These are phyloP conservation scores for Pangasius mekongensis DNA, from an alignment of 2,797 vertebrate genomes.

Conservation along the genomic window DNA sequence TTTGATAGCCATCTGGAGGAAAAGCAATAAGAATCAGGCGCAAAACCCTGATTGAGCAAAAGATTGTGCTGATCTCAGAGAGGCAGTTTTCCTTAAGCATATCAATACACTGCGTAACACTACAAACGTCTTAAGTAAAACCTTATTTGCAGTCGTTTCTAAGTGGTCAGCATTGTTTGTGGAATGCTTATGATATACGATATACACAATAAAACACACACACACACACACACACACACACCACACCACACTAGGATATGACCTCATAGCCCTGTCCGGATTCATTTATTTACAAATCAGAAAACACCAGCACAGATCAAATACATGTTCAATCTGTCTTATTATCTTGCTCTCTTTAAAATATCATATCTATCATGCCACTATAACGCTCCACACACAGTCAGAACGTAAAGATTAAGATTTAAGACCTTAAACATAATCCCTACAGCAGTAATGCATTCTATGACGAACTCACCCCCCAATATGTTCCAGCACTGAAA, in stretches of 20 bases:
- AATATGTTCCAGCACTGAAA: slow-evolving; percentile 1
- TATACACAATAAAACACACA: neutral
- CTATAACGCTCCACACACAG: neutral
- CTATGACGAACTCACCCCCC: neutral
- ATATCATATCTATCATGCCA: neutral
- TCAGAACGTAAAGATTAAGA: neutral
- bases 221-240: neutral
- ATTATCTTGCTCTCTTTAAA: neutral
- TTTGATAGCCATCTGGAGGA: slow-evolving; percentile 65
- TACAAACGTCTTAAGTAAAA: neutral
- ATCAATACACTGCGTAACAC: neutral
- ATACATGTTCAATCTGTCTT: neutral
- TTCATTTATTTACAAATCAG: neutral
- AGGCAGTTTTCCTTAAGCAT: slow-evolving; percentile 5
- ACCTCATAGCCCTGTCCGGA: neutral
- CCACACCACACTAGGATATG: neutral
- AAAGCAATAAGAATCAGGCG: slow-evolving; percentile 36
- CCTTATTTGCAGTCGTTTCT: neutral
- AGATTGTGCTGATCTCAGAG: neutral
- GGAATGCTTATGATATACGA: neutral
- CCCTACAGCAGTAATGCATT: neutral
- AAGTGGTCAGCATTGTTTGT: neutral
- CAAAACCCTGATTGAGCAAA: slow-evolving; percentile 14
- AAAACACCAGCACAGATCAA: neutral
- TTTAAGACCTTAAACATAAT: slow-evolving; percentile 8